Conservation (phyloP, 2,888 invertebrate species). For the Schizaphis graminum region DNA sequence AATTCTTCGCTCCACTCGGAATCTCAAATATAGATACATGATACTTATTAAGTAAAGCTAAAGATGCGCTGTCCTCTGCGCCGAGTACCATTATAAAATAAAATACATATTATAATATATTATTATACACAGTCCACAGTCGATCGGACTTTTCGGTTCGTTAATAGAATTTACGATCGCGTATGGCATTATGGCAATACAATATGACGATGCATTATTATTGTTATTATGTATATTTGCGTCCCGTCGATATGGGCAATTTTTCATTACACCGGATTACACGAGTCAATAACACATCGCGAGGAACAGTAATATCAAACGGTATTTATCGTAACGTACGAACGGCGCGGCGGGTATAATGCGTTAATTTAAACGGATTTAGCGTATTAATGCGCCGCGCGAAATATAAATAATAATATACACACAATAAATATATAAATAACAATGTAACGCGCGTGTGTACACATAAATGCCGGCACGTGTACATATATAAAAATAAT, state of each 20-base stretch:
- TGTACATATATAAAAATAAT: constrained; percentile 5
- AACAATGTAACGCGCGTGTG: constrained; percentile 40
- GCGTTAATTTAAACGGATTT: constrained; percentile 65
- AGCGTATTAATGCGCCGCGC: constrained; percentile 40
- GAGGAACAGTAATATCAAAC: constrained; percentile 31
- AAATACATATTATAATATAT: not conserved
- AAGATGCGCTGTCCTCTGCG: not conserved
- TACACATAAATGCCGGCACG: constrained; percentile 58
- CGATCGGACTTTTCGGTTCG: not conserved
- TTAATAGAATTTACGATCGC: not conserved
- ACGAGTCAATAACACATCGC: constrained; percentile 35
- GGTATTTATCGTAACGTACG: constrained; percentile 29
- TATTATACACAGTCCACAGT: too few species aligned
- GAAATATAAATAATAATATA: not conserved
- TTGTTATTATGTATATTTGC: not conserved
- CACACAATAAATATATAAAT: constrained; percentile 20
- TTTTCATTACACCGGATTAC: constrained; percentile 60
- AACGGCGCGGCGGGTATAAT: not conserved
- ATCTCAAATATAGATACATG: not conserved
- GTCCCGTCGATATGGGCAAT: not conserved
- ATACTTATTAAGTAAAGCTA: not conserved
- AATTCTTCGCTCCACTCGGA: not conserved
- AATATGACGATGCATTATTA: not conserved
- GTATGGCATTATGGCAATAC: not conserved
- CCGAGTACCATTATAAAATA: not conserved